phyloP scores from a whole-genome alignment of 2,113 vertebrate genomes.

The Pterocles burchelli region DNA sequence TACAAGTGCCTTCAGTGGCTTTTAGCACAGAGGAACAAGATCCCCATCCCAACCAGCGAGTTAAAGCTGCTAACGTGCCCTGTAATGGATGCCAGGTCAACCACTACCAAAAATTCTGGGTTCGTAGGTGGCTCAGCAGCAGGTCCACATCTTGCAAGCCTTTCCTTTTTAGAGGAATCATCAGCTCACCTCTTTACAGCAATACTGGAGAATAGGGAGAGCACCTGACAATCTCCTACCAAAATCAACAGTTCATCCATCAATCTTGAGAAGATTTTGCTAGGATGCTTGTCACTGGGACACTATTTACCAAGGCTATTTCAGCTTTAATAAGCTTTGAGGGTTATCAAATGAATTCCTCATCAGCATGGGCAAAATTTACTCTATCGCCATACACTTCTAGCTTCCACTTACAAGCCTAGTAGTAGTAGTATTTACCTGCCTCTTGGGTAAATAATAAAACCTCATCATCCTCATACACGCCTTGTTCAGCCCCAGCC shows the following conservation, averaged over 20 bases:
- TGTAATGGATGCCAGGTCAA: neutral
- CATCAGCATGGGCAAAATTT: neutral
- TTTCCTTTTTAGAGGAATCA: neutral
- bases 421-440: neutral
- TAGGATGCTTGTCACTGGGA: neutral
- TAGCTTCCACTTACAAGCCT: neutral
- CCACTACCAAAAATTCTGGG: neutral
- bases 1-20: neutral
- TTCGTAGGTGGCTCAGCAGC: neutral
- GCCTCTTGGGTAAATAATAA: neutral
- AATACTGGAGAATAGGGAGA: neutral
- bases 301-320: neutral
- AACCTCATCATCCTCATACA: neutral
- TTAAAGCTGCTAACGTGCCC: neutral
- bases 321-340: neutral
- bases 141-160: neutral
- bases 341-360: neutral
- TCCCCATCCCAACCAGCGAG: neutral
- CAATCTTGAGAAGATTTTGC: neutral
- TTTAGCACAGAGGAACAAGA: neutral
- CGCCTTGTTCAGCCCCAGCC: neutral
- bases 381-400: neutral
- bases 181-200: neutral
- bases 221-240: accelerated
- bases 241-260: neutral